Percentiles rank a stretch among this genome's conserved stretches.
phyloP scores from a whole-genome alignment of 1,140 invertebrate species.

The Hermetia illucens region DNA sequence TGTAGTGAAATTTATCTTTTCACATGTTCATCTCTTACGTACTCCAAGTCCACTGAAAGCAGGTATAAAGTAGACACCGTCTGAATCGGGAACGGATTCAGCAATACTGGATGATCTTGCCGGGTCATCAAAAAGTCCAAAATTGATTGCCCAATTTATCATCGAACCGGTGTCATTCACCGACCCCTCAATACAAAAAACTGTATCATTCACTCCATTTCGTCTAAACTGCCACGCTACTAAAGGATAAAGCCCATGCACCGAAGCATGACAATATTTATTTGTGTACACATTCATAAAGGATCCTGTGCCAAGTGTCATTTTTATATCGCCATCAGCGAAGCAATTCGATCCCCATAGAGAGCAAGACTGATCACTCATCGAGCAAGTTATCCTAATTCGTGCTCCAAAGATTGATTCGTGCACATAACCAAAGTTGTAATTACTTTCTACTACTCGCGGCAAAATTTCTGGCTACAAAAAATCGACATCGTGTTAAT shows the following conservation, averaged over 20 bases:
- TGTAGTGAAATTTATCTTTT: constrained; percentile 6
- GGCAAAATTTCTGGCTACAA: constrained; percentile 58
- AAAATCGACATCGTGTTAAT: constrained; percentile 4
- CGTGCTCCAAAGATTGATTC: constrained; percentile 64
- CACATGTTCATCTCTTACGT: constrained; percentile 14
- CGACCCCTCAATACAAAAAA: constrained; percentile 71
- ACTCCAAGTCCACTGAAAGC: constrained; percentile 85
- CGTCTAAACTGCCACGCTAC: constrained; percentile 70
- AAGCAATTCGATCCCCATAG: constrained; percentile 87
- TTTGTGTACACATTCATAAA: constrained; percentile 87
- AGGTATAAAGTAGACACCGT: constrained; percentile 80
- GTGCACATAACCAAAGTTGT: constrained; percentile 54
- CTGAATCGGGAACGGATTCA: constrained; percentile 51
- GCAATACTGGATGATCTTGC: constrained; percentile 56
- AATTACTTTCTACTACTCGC: constrained; percentile 59
- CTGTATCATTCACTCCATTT: constrained; percentile 32
- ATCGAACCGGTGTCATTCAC: constrained; percentile 76
- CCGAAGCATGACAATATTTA: constrained; percentile 54
- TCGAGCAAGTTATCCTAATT: constrained; percentile 40
- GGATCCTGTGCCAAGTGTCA: constrained; percentile 89
- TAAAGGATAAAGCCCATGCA: constrained; percentile 73
- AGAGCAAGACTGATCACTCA: constrained; percentile 73
- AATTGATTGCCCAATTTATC: constrained; percentile 70
- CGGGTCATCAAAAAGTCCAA: constrained; percentile 56
- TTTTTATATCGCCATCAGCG: constrained; percentile 65